Base-by-base conservation (phyloP, 2,113 vertebrate species). In the Canis aureus region DNA sequence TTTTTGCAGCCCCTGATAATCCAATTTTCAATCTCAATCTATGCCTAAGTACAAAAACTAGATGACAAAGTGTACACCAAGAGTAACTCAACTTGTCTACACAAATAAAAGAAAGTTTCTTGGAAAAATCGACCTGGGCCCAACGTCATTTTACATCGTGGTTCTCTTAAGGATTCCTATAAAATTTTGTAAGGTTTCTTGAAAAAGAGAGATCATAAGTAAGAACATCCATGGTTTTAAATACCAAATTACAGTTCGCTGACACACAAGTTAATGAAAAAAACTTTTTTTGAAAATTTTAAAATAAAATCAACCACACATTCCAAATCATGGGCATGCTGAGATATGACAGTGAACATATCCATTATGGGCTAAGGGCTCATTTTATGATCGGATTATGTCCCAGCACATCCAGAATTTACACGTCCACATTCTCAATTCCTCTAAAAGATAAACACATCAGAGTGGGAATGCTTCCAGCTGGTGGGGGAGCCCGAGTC, bases 1-100 rank as follows among this genome's bases (percentile, higher is more conserved):
- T 57, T 43, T 74, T 38, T 91, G 79, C 20, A 97, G 11, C 57
- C 29, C 23, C 20, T 43, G 43, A 43, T 43, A 43, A 53, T 87
- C 86, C 82, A 64, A 0, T 11, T 94, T 97, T 80, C 89, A 66
- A 76, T 95, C 57, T 83, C 43, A 55, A 93, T 55, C 19, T 43
- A 57, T 49, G 80, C 35, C 43, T 9, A 29, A 95, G 95, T 49
- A 43, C 0, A 8, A 92, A 84, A 55, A 55, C 29, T 57, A 25
- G 0, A 2, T 29, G 10, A 51, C 35, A n/a, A 5, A 60, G 55
- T 55, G 13, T 8, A 55, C 15, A 69, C 43, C 80, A 11, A 59
- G 23, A 76, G 76, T 29, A 67, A 85, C 51, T 67, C 60, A 35
- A 27, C 35, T 35, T 22, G 20, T 73, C 51, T 22, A 35, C 17